Percentiles rank a stretch among this genome's conserved stretches.
Evolutionary conservation across 1,140 invertebrate species (phyloP).

Genomic region (Argopecten irradians): DNA sequence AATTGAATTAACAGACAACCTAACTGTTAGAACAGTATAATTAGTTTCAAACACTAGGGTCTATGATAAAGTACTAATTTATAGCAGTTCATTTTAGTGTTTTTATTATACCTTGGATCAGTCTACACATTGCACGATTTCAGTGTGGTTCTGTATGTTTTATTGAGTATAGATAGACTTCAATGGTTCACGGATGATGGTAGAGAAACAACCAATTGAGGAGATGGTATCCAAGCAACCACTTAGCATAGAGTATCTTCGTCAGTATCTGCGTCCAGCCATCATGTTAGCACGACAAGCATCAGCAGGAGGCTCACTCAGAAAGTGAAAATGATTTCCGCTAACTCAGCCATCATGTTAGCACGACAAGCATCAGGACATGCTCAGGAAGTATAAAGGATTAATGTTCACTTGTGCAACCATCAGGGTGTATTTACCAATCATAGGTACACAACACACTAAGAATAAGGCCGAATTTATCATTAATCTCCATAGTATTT

Average conservation of each 20-base stretch:
- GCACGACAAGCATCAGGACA: conserved; percentile 13
- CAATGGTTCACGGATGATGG: conserved; percentile 31
- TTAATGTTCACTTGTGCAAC: no score
- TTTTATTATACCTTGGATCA: background rate
- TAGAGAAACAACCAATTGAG: conserved; percentile 62
- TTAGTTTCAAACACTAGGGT: no score
- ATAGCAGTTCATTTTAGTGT: no score
- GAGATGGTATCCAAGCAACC: conserved; percentile 70
- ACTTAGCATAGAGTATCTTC: conserved; percentile 67
- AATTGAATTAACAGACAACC: no score
- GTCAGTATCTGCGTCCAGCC: conserved; percentile 64
- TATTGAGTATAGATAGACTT: conserved; percentile 53
- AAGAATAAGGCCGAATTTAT: no score
- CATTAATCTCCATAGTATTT: no score
- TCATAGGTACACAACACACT: no score
- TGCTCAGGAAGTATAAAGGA: background rate
- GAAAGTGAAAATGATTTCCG: no score
- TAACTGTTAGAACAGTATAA: no score
- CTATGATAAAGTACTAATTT: no score
- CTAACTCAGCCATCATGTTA: conserved; percentile 38
- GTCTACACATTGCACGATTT: background rate
- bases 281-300: conserved; percentile 28
- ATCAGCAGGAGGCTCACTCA: background rate
- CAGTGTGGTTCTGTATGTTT: conserved; percentile 26
- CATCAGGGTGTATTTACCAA: no score